Conservation (phyloP, 1,140 invertebrate species). For the Bombus difficillimus region DNA sequence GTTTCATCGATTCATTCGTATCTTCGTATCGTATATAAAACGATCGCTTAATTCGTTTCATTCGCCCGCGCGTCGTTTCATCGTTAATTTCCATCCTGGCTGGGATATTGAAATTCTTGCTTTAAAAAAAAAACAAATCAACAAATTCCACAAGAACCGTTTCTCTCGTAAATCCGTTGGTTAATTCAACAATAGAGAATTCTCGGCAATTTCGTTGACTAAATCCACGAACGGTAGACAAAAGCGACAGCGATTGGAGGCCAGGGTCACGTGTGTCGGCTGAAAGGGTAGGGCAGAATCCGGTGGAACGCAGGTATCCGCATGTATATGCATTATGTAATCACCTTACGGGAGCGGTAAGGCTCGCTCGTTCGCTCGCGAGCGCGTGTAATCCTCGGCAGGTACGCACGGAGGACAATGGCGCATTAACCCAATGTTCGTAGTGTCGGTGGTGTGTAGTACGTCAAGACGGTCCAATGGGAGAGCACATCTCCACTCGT, state of each 20-base stretch:
- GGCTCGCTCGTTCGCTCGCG: conserved; percentile 26
- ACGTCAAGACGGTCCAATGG: conserved; percentile 62
- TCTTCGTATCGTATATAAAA: no score
- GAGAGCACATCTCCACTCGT: conserved; percentile 56
- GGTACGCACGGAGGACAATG: conserved; percentile 65
- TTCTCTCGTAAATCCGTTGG: no score
- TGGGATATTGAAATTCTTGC: no score
- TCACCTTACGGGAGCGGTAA: conserved; percentile 40
- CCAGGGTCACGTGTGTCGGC: not conserved
- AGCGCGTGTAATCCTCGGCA: conserved; percentile 61
- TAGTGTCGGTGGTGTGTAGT: conserved; percentile 23
- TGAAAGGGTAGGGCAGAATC: conserved; percentile 18
- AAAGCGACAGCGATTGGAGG: not conserved
- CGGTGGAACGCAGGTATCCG: not conserved
- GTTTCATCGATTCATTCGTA: no score
- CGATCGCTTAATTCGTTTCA: no score
- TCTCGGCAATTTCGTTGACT: not conserved
- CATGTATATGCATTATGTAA: conserved; percentile 48
- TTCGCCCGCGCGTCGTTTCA: no score
- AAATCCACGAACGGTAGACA: not conserved
- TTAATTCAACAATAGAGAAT: no score
- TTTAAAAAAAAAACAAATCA: no score
- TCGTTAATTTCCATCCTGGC: no score
- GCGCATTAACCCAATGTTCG: conserved; percentile 60
- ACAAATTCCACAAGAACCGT: no score